Evolutionary conservation across 2,113 vertebrate species (phyloP).

Genomic region (Aptenodytes forsteri): DNA sequence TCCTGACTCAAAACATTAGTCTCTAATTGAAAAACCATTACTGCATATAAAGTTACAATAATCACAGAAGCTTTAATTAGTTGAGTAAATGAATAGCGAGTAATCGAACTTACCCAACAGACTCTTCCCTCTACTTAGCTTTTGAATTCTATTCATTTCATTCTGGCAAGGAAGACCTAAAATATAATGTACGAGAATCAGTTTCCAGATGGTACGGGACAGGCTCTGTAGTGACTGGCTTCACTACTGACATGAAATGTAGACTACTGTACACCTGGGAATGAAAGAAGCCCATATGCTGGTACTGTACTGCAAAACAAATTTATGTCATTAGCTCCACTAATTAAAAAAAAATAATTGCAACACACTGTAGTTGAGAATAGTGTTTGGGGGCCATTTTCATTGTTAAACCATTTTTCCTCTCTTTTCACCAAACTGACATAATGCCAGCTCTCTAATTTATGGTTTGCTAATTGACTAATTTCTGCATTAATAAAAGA

Average conservation of each 20-base stretch:
- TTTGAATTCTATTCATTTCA: conserved; percentile 94
- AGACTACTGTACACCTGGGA: conserved; percentile 73
- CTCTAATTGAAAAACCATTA: conserved; percentile 59
- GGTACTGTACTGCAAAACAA: conserved; percentile 57
- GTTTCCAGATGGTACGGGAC: conserved; percentile 74
- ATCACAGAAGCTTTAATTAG: conserved; percentile 72
- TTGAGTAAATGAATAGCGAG: conserved; percentile 62
- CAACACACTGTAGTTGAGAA: neutral
- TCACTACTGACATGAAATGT: conserved; percentile 55
- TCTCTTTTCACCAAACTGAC: neutral
- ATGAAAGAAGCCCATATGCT: conserved; percentile 58
- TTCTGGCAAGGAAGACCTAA: conserved; percentile 94
- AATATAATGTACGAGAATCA: conserved; percentile 71
- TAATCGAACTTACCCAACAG: conserved; percentile 86
- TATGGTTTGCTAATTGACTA: conserved; percentile 13
- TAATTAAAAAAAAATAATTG: conserved; percentile 49
- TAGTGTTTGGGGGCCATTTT: conserved; percentile 26
- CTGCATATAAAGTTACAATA: conserved; percentile 50
- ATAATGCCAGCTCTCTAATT: neutral
- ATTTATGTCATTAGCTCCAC: conserved; percentile 58
- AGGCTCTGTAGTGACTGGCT: conserved; percentile 70
- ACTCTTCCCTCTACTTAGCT: conserved; percentile 88
- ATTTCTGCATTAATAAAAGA: neutral
- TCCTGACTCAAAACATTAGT: conserved; percentile 22
- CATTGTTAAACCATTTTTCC: neutral